phyloP scores from a whole-genome alignment of 2,888 invertebrate species.

The Meandrusa payeni region DNA sequence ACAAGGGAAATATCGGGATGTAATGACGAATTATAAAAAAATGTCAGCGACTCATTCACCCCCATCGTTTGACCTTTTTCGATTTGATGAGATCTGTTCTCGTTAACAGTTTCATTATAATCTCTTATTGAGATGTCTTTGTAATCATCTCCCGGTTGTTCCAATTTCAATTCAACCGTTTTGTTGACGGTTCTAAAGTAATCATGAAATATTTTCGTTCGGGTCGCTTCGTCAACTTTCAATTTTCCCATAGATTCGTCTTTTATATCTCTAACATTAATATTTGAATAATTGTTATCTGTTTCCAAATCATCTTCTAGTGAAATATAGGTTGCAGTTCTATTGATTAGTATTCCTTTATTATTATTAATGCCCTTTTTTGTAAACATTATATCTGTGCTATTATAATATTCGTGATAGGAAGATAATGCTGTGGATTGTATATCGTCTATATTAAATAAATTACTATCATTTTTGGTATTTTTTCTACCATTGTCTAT shows the following conservation, averaged over 20 bases:
- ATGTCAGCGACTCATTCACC: not conserved
- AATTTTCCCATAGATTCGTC: slow-evolving; percentile 60
- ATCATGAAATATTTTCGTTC: slow-evolving; percentile 62
- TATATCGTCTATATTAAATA: not conserved
- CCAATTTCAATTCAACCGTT: slow-evolving; percentile 28
- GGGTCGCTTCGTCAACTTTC: slow-evolving; percentile 58
- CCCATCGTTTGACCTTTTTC: not conserved
- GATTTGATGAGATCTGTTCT: not conserved
- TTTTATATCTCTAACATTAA: slow-evolving; percentile 27
- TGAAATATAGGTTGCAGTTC: not conserved
- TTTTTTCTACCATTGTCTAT: not conserved
- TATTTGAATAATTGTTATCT: slow-evolving; percentile 26
- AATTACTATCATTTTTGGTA: not conserved
- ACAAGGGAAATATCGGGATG: slow-evolving; percentile 9
- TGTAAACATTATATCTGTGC: not conserved
- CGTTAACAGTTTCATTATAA: slow-evolving; percentile 7
- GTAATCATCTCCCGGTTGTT: not conserved
- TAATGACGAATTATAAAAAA: slow-evolving; percentile 16
- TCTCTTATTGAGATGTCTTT: slow-evolving; percentile 6
- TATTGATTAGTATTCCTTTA: not conserved
- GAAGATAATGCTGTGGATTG: not conserved
- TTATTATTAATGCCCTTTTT: not conserved
- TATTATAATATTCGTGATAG: too few relatives aligned
- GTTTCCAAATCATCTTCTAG: slow-evolving; percentile 23
- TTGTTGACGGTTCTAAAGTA: slow-evolving; percentile 65